Base-by-base conservation (phyloP, 64 coral and sea anemone species). In the Dendrophyllia cribrosa region DNA sequence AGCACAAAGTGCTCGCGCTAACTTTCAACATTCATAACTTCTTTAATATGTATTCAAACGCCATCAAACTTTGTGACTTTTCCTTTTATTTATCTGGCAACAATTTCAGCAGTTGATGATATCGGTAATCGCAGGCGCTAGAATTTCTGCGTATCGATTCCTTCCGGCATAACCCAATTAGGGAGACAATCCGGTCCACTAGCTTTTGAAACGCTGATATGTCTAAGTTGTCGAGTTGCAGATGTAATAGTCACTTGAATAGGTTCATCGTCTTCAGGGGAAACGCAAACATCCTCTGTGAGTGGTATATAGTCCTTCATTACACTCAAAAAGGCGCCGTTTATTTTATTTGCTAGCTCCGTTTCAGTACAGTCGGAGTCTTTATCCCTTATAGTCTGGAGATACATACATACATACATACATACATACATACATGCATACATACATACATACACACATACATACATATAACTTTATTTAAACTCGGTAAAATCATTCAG, bases 131-230 rank as follows among this genome's bases (percentile, higher is more conserved):
- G 75, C 6, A 52, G 75, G 10, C 7, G 75, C 22, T 16, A 53
- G 48, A 16, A 78, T 78, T 50, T 78, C 75, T 56, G 75, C 20
- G 16, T 44, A 78, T 47, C n/a, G n/a, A n/a, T n/a, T n/a, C n/a
- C n/a, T n/a, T 78, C 75, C 9, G 14, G 8, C 44, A 78, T 20
- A 19, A 78, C 75, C 75, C 75, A 78, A 45, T 50, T 78, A 16
- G 75, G 75, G 11, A 78, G 48, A 78, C 51, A 16, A 1, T 78
- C 75, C 8, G 43, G 75, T 34, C 75, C 34, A 2, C 75, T 45
- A 78, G 75, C 75, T 11, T 45, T 6, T 44, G 44, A 50, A 3
- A 9, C 9, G 48, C 72, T 45, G 13, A 63, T 15, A 8, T 8
- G 9, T 15, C 78, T 43, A 14, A 82, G 78, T 59, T 82, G 21